phyloP scores from a whole-genome alignment of 2,113 vertebrate genomes.

The Neogale vison region DNA sequence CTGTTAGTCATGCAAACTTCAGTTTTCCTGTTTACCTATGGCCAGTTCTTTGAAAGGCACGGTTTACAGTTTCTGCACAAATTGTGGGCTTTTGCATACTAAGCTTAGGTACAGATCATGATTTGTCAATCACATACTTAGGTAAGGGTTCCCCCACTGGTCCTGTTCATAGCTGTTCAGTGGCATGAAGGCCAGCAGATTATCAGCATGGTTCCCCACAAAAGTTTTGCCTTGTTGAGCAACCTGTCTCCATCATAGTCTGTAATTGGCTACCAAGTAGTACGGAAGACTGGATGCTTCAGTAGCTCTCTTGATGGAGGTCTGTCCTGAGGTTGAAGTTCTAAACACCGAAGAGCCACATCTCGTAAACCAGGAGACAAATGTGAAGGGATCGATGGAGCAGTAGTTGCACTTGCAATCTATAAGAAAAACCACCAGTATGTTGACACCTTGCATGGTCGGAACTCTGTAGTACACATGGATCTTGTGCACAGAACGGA shows the following conservation, averaged over 20 bases:
- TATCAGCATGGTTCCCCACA: slow-evolving; percentile 68
- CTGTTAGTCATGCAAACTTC: slow-evolving; percentile 82
- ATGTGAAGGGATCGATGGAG: slow-evolving; percentile 90
- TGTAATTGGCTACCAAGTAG: slow-evolving; percentile 86
- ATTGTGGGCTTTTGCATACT: slow-evolving; percentile 83
- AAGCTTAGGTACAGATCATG: slow-evolving; percentile 85
- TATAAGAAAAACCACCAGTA: slow-evolving; percentile 70
- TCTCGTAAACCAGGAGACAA: slow-evolving; percentile 92
- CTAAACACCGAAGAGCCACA: slow-evolving; percentile 92
- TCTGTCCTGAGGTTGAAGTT: slow-evolving; percentile 93
- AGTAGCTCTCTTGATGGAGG: slow-evolving; percentile 91
- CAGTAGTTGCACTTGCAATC: slow-evolving; percentile 94
- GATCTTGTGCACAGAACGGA: background rate
- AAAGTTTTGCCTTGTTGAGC: slow-evolving; percentile 74
- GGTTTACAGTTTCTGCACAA: slow-evolving; percentile 81
- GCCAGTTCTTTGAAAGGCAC: slow-evolving; percentile 87
- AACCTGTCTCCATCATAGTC: slow-evolving; percentile 69
- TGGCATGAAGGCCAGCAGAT: slow-evolving; percentile 75
- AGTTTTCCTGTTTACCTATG: slow-evolving; percentile 75
- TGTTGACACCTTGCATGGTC: background rate
- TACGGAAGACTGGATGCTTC: slow-evolving; percentile 93
- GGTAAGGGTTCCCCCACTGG: slow-evolving; percentile 74
- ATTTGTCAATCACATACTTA: slow-evolving; percentile 87
- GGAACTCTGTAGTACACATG: background rate
- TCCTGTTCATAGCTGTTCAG: slow-evolving; percentile 69